These are phyloP conservation scores for Astyanax mexicanus DNA, from an alignment of 2,797 vertebrate genomes.

Conservation along the genomic window DNA sequence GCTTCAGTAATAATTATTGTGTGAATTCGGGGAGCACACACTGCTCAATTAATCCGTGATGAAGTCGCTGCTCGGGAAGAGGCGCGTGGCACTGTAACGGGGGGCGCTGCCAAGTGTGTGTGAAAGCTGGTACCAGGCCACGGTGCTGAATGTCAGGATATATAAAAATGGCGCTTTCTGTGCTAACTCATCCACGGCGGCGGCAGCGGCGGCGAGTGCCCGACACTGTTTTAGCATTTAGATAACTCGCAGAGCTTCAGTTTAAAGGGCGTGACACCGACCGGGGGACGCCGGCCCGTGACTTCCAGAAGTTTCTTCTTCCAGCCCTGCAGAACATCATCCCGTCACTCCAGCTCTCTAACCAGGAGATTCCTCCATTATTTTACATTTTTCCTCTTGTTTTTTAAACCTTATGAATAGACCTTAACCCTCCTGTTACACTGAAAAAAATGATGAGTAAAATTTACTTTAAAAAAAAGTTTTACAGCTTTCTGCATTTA, in stretches of 20 bases:
- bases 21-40: constrained; percentile 77
- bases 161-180: constrained; percentile 64
- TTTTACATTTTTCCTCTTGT: too few species aligned
- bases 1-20: constrained; percentile 84
- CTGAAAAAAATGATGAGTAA: too few species aligned
- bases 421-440: too few species aligned
- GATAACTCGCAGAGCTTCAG: constrained; percentile 3
- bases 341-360: background rate
- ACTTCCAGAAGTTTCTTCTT: background rate
- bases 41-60: constrained; percentile 84
- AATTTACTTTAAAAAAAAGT: too few species aligned
- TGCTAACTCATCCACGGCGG: constrained; percentile 61
- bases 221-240: constrained; percentile 65
- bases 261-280: constrained; percentile 31
- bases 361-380: too few species aligned
- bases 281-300: background rate
- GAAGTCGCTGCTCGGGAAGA: constrained; percentile 79
- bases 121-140: constrained; percentile 68
- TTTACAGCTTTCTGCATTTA: too few species aligned
- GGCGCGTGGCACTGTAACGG: constrained; percentile 69
- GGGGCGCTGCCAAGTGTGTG: constrained; percentile 71
- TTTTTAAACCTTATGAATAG: background rate
- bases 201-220: too few species aligned
- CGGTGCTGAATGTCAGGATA: constrained; percentile 57
- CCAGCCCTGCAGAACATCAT: background rate